phyloP scores from a whole-genome alignment of 2,113 vertebrate species.

The rabbit (Oryctolagus cuniculus) region mOryCun1.1 NC_091447.1:17686501-17687000 shows the following conservation, averaged over 20 bases:
- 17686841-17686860: not conserved
- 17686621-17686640: not conserved
- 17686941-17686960: not conserved
- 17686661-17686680: not conserved
- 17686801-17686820: constrained; percentile 31
- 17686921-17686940: not conserved
- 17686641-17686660: not conserved
- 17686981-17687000: not conserved
- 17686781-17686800: not conserved
- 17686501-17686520: not conserved
- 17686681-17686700: not conserved
- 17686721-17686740: not conserved
- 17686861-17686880: not conserved
- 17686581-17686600: not conserved
- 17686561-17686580: not conserved
- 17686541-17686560: not conserved
- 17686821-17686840: not conserved
- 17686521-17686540: not conserved
- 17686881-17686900: constrained; percentile 29
- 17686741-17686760: not conserved
- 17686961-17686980: not conserved
- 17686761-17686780: not conserved
- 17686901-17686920: not conserved
- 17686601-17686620: rapidly evolving
- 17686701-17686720: not conserved